Conservation (phyloP, 2,888 invertebrate species). For the Adelognathus sp. region DNA sequence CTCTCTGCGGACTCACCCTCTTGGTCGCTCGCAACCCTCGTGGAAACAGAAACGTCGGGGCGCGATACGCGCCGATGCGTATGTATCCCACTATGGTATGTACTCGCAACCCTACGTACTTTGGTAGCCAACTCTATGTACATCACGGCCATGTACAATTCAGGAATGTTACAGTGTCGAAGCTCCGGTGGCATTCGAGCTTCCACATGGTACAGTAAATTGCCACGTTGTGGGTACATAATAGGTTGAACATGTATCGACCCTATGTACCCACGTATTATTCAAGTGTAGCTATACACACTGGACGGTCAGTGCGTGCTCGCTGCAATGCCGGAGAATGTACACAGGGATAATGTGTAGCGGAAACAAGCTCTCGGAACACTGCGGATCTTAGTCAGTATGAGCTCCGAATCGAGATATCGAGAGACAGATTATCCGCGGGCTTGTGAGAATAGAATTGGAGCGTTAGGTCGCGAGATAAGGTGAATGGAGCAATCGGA, state of each 20-base stretch:
- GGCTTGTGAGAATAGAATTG: too few relatives aligned
- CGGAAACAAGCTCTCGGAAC: too few relatives aligned
- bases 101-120: constrained; percentile 14
- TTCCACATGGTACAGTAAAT: constrained; percentile 43
- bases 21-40: neutral
- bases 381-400: too few relatives aligned
- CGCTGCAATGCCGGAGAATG: neutral
- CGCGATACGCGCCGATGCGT: constrained; percentile 51
- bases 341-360: neutral
- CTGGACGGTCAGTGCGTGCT: too few relatives aligned
- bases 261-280: neutral
- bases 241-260: neutral
- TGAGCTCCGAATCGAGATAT: too few relatives aligned
- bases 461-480: too few relatives aligned
- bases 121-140: too few relatives aligned
- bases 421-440: too few relatives aligned
- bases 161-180: constrained; percentile 11
- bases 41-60: constrained; percentile 45
- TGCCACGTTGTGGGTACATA: constrained; percentile 40
- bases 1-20: constrained; percentile 50
- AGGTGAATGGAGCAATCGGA: too few relatives aligned
- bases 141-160: too few relatives aligned
- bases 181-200: constrained; percentile 35
- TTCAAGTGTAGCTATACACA: neutral
- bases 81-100: constrained; percentile 18